A percentile compares a stretch with the other conserved stretches of the same genome.
Evolutionary conservation across 1,140 invertebrate species (phyloP).

Genomic region (Leguminivora glycinivorella): DNA sequence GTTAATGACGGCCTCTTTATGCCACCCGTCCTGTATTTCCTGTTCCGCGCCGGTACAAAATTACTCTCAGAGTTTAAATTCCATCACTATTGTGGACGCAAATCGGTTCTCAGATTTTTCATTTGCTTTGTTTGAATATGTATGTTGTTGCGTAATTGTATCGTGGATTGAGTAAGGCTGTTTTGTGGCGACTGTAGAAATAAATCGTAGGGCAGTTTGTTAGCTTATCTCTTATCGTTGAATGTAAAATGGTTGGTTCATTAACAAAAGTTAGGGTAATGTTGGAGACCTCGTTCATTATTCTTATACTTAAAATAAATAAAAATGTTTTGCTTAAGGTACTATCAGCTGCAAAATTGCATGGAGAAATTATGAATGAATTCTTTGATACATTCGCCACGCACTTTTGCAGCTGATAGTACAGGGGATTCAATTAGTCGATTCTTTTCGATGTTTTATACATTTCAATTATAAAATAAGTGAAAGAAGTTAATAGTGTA

Average conservation of each 20-base stretch:
- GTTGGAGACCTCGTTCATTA: no score
- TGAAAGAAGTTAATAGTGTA: no score
- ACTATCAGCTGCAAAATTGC: no score
- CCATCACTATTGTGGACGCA: constrained; percentile 24
- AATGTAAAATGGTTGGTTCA: not conserved
- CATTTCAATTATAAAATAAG: no score
- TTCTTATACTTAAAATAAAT: no score
- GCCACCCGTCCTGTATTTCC: constrained; percentile 25
- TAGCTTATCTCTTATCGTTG: not conserved
- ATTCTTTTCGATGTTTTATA: no score
- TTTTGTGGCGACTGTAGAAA: not conserved
- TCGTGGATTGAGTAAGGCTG: not conserved
- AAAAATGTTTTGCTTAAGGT: no score
- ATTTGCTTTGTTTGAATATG: constrained; percentile 28
- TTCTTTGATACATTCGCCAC: no score
- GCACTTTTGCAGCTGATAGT: no score
- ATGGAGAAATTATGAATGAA: no score
- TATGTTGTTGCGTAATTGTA: constrained; percentile 19
- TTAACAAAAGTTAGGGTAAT: not conserved
- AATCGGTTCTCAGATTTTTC: constrained; percentile 27
- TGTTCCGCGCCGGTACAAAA: constrained; percentile 16
- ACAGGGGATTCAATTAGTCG: no score
- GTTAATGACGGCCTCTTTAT: constrained; percentile 27
- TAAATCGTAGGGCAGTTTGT: not conserved
- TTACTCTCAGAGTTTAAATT: constrained; percentile 24